phyloP scores from a whole-genome alignment of 2,797 vertebrate genomes.

The Nannoperca obscura region DNA sequence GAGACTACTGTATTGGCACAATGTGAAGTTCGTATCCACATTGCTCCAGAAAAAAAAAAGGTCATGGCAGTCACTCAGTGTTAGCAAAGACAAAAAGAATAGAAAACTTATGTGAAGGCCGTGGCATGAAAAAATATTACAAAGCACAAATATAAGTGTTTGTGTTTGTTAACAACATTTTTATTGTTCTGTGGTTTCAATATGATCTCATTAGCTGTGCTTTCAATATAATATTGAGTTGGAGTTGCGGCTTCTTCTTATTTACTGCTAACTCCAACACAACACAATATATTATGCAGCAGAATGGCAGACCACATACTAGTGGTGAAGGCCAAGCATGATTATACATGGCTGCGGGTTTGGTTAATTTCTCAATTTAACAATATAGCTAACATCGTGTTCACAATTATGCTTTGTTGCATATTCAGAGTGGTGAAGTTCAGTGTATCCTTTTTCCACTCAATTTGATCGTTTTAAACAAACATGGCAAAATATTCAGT shows the following conservation, averaged over 20 bases:
- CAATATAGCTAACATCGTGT: conserved; percentile 48
- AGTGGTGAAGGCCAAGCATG: conserved; percentile 23
- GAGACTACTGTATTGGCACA: not conserved
- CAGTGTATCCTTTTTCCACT: conserved; percentile 41
- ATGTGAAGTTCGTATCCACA: not conserved
- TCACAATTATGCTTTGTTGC: conserved; percentile 54
- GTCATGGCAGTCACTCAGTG: not conserved
- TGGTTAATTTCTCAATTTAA: conserved; percentile 63
- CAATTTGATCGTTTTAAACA: conserved; percentile 48
- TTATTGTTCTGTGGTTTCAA: conserved; percentile 46
- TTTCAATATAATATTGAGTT: conserved; percentile 24
- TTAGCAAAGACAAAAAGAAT: conserved; percentile 2
- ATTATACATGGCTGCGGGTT: conserved; percentile 47
- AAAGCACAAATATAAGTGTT: conserved; percentile 24
- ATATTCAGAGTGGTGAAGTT: conserved; percentile 31
- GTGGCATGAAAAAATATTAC: conserved; percentile 27
- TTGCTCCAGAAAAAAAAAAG: not conserved
- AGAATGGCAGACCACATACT: conserved; percentile 31
- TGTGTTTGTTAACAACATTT: conserved; percentile 44
- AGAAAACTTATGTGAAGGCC: conserved; percentile 12
- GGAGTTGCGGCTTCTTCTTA: conserved; percentile 22
- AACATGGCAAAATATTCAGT: conserved; percentile 36
- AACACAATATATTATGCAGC: conserved; percentile 39
- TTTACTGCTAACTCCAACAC: conserved; percentile 19
- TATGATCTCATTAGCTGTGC: conserved; percentile 34